These are phyloP conservation scores for Corythoichthys intestinalis DNA, from an alignment of 2,113 vertebrate genomes.

Conservation along the genomic window DNA sequence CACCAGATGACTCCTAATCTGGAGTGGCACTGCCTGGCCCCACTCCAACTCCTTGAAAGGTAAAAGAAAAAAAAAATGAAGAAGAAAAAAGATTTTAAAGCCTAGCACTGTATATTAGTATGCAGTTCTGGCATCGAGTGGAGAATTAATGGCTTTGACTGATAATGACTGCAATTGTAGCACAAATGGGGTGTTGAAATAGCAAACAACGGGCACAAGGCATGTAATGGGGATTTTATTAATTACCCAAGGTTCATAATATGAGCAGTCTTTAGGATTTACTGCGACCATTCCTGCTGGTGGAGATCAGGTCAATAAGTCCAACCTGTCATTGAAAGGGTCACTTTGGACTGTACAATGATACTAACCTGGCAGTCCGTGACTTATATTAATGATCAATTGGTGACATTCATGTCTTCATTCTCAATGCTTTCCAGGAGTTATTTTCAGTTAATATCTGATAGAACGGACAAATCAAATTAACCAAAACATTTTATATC, in stretches of 20 bases:
- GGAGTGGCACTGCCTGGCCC: slow-evolving; percentile 75
- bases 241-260: slow-evolving; percentile 73
- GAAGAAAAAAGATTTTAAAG: slow-evolving; percentile 66
- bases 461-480: background rate
- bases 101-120: slow-evolving; percentile 76
- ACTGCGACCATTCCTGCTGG: slow-evolving; percentile 68
- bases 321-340: slow-evolving; percentile 58
- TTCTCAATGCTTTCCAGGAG: background rate
- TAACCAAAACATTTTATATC: background rate
- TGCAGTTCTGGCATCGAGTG: slow-evolving; percentile 76
- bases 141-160: slow-evolving; percentile 82
- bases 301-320: slow-evolving; percentile 56
- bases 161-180: slow-evolving; percentile 83
- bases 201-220: slow-evolving; percentile 82
- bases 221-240: slow-evolving; percentile 83
- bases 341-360: slow-evolving; percentile 44
- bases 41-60: slow-evolving; percentile 79
- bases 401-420: background rate
- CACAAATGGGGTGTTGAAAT: slow-evolving; percentile 85
- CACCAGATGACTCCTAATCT: slow-evolving; percentile 77
- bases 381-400: background rate
- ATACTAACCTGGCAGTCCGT: slow-evolving; percentile 1
- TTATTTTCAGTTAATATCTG: background rate
- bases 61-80: slow-evolving; percentile 59
- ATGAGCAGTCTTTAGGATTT: slow-evolving; percentile 72